phyloP scores from a whole-genome alignment of 2,888 invertebrate species.

The Nowickia ferox region DNA sequence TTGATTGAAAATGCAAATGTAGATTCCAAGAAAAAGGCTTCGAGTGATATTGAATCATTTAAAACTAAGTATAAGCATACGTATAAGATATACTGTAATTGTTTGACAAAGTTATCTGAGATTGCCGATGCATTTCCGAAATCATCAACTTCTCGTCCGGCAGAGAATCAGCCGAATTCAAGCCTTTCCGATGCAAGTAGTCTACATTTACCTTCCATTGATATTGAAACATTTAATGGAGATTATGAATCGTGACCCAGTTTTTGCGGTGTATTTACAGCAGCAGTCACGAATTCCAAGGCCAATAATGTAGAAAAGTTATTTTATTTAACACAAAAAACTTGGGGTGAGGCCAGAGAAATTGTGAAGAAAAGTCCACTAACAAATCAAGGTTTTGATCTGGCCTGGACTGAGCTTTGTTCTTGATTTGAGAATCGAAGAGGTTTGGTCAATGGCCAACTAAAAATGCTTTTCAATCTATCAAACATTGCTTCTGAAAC shows the following conservation, averaged over 20 bases:
- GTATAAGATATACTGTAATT: no score
- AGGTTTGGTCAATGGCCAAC: constrained; percentile 29
- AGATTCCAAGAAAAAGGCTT: not conserved
- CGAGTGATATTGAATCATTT: not conserved
- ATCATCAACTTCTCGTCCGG: not conserved
- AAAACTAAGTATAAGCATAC: not conserved
- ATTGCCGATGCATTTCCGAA: not conserved
- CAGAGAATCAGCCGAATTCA: not conserved
- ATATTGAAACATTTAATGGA: not conserved
- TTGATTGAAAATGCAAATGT: constrained; percentile 3
- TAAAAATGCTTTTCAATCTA: constrained; percentile 44
- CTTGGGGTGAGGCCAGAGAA: no score
- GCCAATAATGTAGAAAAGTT: no score
- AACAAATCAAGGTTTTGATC: constrained; percentile 1
- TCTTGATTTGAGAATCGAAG: constrained; percentile 48
- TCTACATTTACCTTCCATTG: no score
- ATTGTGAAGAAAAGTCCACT: no score
- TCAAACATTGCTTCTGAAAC: not conserved
- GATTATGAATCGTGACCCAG: not conserved
- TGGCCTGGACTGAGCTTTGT: not conserved
- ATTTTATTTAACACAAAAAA: no score
- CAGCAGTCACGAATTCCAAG: not conserved
- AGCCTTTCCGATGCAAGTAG: not conserved
- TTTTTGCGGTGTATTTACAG: not conserved
- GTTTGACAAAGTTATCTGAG: no score